Conservation (phyloP, 2,888 invertebrate genomes). For the Acanthosoma haemorrhoidale region DNA sequence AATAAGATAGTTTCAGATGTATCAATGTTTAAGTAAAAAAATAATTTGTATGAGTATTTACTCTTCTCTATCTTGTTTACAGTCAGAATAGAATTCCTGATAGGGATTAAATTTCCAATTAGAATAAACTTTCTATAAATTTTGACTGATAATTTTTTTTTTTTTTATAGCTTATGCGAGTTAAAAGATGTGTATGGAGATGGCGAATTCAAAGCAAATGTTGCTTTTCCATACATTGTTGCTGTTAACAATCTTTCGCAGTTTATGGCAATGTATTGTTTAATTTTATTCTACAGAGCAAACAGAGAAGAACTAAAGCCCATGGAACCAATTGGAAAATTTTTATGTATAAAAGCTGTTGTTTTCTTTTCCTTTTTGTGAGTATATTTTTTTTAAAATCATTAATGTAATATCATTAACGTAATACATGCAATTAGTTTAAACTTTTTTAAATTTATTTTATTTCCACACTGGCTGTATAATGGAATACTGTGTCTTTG, state of each 20-base stretch:
- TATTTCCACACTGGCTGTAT: too few relatives aligned
- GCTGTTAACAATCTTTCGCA: slow-evolving; percentile 87
- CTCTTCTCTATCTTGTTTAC: neutral
- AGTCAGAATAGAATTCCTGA: too few relatives aligned
- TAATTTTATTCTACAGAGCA: slow-evolving; percentile 88
- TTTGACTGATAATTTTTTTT: neutral
- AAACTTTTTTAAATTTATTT: too few relatives aligned
- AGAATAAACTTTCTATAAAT: too few relatives aligned
- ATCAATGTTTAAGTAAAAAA: too few relatives aligned
- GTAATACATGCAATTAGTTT: too few relatives aligned
- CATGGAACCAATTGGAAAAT: slow-evolving; percentile 91
- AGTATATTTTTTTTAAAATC: too few relatives aligned
- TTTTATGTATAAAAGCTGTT: slow-evolving; percentile 93
- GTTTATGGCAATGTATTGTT: slow-evolving; percentile 92
- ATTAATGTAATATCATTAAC: too few relatives aligned
- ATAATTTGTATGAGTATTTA: neutral
- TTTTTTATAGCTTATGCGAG: slow-evolving; percentile 70
- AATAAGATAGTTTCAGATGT: too few relatives aligned
- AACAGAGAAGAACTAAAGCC: slow-evolving; percentile 80
- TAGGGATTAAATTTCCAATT: neutral
- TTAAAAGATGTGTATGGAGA: slow-evolving; percentile 81
- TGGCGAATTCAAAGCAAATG: slow-evolving; percentile 77
- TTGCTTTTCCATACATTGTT: slow-evolving; percentile 85
- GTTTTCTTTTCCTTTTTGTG: slow-evolving; percentile 98
- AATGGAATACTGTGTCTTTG: too few relatives aligned